phyloP scores from a whole-genome alignment of 2,113 vertebrate species.

The Grus americana region DNA sequence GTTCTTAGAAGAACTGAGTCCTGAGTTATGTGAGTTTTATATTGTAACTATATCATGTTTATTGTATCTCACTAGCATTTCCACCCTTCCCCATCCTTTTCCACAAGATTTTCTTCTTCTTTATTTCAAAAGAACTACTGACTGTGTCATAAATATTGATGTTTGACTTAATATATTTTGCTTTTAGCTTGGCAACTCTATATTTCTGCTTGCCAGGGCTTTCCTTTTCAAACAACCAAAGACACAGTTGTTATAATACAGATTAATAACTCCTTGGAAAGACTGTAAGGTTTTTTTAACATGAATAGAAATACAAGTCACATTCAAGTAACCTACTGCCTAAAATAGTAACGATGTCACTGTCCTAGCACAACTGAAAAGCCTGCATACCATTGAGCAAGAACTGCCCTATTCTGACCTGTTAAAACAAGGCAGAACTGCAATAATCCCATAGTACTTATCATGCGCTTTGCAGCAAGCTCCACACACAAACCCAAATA shows the following conservation, averaged over 20 bases:
- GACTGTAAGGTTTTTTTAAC: constrained; percentile 34
- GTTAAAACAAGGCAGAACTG: constrained; percentile 68
- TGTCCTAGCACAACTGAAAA: constrained; percentile 63
- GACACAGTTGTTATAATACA: constrained; percentile 39
- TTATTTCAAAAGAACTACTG: constrained; percentile 34
- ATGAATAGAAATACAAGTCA: constrained; percentile 63
- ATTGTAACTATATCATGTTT: not conserved
- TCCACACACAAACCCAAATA: constrained; percentile 54
- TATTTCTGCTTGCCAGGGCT: not conserved
- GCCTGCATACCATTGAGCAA: constrained; percentile 58
- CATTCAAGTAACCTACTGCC: constrained; percentile 52
- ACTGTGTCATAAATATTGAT: constrained; percentile 47
- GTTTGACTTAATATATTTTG: constrained; percentile 39
- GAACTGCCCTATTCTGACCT: constrained; percentile 62
- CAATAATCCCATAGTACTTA: constrained; percentile 56
- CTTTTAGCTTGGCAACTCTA: not conserved
- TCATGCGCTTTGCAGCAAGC: constrained; percentile 39
- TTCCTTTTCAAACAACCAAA: constrained; percentile 36
- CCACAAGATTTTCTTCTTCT: constrained; percentile 21
- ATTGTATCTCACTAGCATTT: not conserved
- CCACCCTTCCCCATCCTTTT: not conserved
- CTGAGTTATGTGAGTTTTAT: not conserved
- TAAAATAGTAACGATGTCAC: constrained; percentile 56
- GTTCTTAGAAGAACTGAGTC: not conserved
- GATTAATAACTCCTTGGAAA: constrained; percentile 59